These are phyloP conservation scores for Halyomorpha halys DNA, from an alignment of 1,140 invertebrate species.

Conservation along the genomic window DNA sequence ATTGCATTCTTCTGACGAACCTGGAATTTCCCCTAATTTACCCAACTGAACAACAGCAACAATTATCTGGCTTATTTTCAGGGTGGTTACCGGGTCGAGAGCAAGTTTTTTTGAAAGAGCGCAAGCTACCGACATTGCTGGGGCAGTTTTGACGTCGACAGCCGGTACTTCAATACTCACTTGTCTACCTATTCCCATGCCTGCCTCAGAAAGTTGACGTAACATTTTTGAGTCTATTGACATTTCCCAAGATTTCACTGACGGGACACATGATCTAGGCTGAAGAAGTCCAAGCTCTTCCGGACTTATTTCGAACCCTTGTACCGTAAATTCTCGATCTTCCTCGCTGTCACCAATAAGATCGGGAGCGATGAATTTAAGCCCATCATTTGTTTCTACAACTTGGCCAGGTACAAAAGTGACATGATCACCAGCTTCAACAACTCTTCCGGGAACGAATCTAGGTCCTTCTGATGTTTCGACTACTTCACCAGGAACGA, in stretches of 20 bases:
- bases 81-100: constrained; percentile 36
- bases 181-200: constrained; percentile 56
- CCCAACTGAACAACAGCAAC: constrained; percentile 26
- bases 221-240: constrained; percentile 56
- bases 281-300: constrained; percentile 54
- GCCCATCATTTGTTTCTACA: constrained; percentile 57
- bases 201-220: constrained; percentile 55
- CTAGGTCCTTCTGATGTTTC: constrained; percentile 57
- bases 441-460: constrained; percentile 60
- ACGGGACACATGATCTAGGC: constrained; percentile 38
- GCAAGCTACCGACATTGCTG: constrained; percentile 38
- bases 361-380: constrained; percentile 58
- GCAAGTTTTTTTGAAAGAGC: constrained; percentile 38
- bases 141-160: constrained; percentile 42
- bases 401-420: constrained; percentile 60
- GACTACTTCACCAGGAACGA: constrained; percentile 62
- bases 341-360: constrained; percentile 48
- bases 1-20: constrained; percentile 16
- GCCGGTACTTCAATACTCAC: constrained; percentile 47
- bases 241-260: constrained; percentile 44
- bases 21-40: constrained; percentile 20
- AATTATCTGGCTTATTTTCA: constrained; percentile 37
- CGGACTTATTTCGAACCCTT: constrained; percentile 61
- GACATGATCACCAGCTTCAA: constrained; percentile 53
- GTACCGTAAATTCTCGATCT: constrained; percentile 53